These are phyloP conservation scores for Periophthalmus magnuspinnatus DNA, from an alignment of 2,797 vertebrate genomes.

Conservation along the genomic window DNA sequence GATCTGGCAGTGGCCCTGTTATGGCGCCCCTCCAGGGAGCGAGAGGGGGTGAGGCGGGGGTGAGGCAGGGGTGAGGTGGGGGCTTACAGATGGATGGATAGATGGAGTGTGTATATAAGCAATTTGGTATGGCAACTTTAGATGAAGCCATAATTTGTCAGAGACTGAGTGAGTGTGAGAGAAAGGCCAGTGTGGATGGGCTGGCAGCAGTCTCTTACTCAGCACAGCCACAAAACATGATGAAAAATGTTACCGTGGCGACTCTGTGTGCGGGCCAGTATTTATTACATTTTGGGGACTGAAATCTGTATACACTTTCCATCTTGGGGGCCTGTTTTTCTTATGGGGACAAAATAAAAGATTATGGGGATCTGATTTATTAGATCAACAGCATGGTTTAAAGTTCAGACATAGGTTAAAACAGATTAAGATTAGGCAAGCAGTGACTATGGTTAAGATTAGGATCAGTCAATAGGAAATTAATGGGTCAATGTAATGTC, in stretches of 20 bases:
- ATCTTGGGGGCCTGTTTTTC: no score
- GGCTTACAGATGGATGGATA: slow-evolving; percentile 24
- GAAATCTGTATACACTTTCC: no score
- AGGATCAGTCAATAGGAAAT: no score
- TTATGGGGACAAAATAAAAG: no score
- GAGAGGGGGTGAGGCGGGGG: slow-evolving; percentile 4
- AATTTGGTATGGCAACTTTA: slow-evolving; percentile 55
- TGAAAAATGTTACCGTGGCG: slow-evolving; percentile 57
- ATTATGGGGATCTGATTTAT: no score
- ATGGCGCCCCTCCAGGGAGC: slow-evolving; percentile 41
- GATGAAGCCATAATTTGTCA: slow-evolving; percentile 67
- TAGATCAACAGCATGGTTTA: no score
- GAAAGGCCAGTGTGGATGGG: slow-evolving; percentile 53
- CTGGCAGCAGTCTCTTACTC: slow-evolving; percentile 67
- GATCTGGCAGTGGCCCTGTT: slow-evolving; percentile 53
- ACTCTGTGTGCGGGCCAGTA: slow-evolving; percentile 1
- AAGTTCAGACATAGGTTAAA: no score
- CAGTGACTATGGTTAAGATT: no score
- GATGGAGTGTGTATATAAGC: slow-evolving; percentile 46
- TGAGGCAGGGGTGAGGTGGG: neutral
- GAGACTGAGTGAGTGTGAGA: slow-evolving; percentile 51
- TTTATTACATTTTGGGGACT: no score
- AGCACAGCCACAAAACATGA: slow-evolving; percentile 59
- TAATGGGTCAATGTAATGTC: no score
- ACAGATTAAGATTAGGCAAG: no score